These are phyloP conservation scores for Phania funesta DNA, from an alignment of 2,888 invertebrate species.

Conservation along the genomic window DNA sequence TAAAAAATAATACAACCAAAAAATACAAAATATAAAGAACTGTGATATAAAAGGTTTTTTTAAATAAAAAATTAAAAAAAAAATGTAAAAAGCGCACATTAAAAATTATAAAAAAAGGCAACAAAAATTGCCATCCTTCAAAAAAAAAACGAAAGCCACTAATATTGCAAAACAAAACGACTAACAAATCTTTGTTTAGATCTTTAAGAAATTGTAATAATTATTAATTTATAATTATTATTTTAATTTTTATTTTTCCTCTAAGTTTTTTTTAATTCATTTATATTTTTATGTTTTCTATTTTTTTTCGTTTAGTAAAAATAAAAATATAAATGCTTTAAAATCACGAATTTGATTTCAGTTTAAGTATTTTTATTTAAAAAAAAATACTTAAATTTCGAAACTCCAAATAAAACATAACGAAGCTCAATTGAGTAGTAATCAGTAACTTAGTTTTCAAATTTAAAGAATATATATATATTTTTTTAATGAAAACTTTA, in stretches of 20 bases:
- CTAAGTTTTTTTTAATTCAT: slow-evolving; percentile 45
- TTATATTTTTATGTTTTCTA: slow-evolving; percentile 63
- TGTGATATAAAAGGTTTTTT: slow-evolving; percentile 69
- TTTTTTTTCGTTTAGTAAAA: slow-evolving; percentile 10
- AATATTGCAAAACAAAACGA: slow-evolving; percentile 46
- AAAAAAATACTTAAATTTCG: slow-evolving; percentile 40
- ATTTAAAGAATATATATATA: neutral
- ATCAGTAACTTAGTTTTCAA: slow-evolving; percentile 63
- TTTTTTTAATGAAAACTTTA: slow-evolving; percentile 20
- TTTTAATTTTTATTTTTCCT: slow-evolving; percentile 47
- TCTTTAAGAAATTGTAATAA: slow-evolving; percentile 67
- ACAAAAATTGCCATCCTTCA: neutral
- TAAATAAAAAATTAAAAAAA: slow-evolving; percentile 23
- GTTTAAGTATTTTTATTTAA: slow-evolving; percentile 26
- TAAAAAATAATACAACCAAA: slow-evolving; percentile 50
- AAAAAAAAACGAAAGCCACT: slow-evolving; percentile 20
- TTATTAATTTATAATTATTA: slow-evolving; percentile 69
- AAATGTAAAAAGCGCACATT: slow-evolving; percentile 18
- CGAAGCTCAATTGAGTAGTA: slow-evolving; percentile 37
- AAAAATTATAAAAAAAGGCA: neutral
- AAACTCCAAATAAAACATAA: slow-evolving; percentile 36
- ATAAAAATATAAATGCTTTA: slow-evolving; percentile 67
- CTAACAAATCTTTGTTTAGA: slow-evolving; percentile 58
- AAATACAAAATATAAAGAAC: slow-evolving; percentile 69
- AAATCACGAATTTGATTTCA: slow-evolving; percentile 62